Evolutionary conservation across 2,888 invertebrate genomes (phyloP), one percentile per base, ranked within the genome.

Genomic region (Rugalucina vietnamica): DNA sequence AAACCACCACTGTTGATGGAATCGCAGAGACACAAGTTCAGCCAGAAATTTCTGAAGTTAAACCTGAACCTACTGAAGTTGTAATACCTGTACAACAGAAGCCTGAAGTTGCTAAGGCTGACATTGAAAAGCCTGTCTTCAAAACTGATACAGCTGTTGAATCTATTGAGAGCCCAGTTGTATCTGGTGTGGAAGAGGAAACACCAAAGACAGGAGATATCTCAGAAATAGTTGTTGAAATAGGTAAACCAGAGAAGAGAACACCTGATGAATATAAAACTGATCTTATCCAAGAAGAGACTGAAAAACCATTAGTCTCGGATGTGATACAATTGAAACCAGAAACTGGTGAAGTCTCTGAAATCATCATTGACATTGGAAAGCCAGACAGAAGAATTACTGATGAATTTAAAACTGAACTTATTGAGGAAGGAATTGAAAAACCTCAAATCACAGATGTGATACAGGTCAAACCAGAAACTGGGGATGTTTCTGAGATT

Each of bases 261-360:
- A 36, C 84, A 32, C 77, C 81, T n/a, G 76, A 76, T 43, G 84
- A 87, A 32, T 89, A 76, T 81, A 76, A 90, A 75, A 79, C 88
- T 36, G 86, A 86, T 12, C 54, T 82, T 43, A 21, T 85, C 29
- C 77, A 84, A 75, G 90, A 91, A 65, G 50, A 65, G 5, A 29
- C 69, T 36, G 79, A 86, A 37, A 81, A 87, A 50, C 88, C 88
- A n/a, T 87, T 89, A 54, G 77, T 90, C 5, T 77, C 83, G 54
- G 87, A 88, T 10, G 87, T 91, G 0, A 70, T 77, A n/a, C 89
- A 90, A 74, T 24, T 57, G 43, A 69, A 37, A 29, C 37, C 43
- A 54, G 43, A 57, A 79, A 18, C 21, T 39, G 43, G 34, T 0
- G 77, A 34, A 39, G 32, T 39, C n/a, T 77, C 77, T 57, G 82